Base-by-base conservation (phyloP, 2,888 invertebrate species). In the Apotomis capreana region DNA sequence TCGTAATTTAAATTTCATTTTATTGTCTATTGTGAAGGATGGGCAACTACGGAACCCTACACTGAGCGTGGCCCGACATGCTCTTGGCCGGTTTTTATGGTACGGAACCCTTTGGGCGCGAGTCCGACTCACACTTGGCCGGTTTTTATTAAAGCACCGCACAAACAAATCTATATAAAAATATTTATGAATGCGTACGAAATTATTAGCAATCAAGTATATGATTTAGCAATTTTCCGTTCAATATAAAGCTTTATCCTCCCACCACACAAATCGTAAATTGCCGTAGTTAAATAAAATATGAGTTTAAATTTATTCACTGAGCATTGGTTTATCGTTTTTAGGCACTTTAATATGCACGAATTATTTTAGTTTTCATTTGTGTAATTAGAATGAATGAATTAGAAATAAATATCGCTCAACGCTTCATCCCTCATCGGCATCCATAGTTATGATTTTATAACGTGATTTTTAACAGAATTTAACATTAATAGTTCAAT, bases 401-500 rank as follows among this genome's bases (percentile, higher is more conserved):
- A 52, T 37, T 52, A 13, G 2, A 52, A 63, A n/a, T 52, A 40
- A 37, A 37, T 46, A 12, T 9, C 6, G 12, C 5, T 40, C 40
- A 40, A 10, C 46, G 46, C 40, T 6, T 40, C 15, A 13, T 15
- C n/a, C 0, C 5, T 12, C n/a, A 49, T 49, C 36, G 49, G 12
- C 3, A 9, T 65, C 46, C 26, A 54, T 40, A 6, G 1, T 6
- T 40, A 26, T 40, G 52, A 64, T 54, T 64, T 64, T 15, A 36
- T 13, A 46, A 46, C 44, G n/a, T 12, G 5, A 46, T 0, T 49
- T 49, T 49, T 9, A 49, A 49, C 62, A 51, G 46, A 36, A 44
- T 69, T 64, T 44, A 63, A 64, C 63, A 63, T 60, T 68, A 68
- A 69, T 57, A n/a, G n/a, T 15, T 36, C 12, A 5, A 6, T 6